These are phyloP conservation scores for Lemur catta DNA, from an alignment of 2,797 vertebrate genomes.

Conservation along the genomic window DNA sequence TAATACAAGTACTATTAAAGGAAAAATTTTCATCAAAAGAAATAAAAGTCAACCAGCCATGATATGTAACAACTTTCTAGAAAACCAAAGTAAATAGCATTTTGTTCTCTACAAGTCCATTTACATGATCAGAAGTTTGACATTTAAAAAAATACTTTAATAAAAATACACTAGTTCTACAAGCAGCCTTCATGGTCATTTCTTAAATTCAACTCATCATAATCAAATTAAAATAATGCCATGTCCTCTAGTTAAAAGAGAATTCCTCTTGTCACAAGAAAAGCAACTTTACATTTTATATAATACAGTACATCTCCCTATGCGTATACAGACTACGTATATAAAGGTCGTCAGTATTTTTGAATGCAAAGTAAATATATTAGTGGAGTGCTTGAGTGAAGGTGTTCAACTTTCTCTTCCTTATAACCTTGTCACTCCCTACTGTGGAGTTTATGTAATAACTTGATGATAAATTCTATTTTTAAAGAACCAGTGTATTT, in stretches of 20 bases:
- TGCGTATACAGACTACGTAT: slow-evolving; percentile 70
- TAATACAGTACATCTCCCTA: slow-evolving; percentile 73
- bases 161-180: slow-evolving; percentile 75
- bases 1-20: slow-evolving; percentile 71
- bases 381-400: slow-evolving; percentile 70
- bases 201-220: slow-evolving; percentile 77
- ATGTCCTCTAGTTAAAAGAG: slow-evolving; percentile 61
- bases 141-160: slow-evolving; percentile 78
- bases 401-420: slow-evolving; percentile 60
- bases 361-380: slow-evolving; percentile 70
- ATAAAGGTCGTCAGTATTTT: slow-evolving; percentile 71
- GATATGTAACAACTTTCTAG: slow-evolving; percentile 70
- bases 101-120: slow-evolving; percentile 68
- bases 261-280: slow-evolving; percentile 68
- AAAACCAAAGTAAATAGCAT: slow-evolving; percentile 77
- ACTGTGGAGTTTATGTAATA: slow-evolving; percentile 64
- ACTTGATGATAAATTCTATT: slow-evolving; percentile 65
- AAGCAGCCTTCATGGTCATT: slow-evolving; percentile 80
- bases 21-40: slow-evolving; percentile 67
- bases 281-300: slow-evolving; percentile 75
- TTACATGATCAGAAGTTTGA: slow-evolving; percentile 78
- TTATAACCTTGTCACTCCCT: slow-evolving; percentile 68
- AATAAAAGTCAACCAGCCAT: slow-evolving; percentile 61
- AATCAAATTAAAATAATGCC: slow-evolving; percentile 80
- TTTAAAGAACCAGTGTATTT: slow-evolving; percentile 68